phyloP scores from a whole-genome alignment of 2,797 vertebrate species.

The Odontamblyopus lacepedii region DNA sequence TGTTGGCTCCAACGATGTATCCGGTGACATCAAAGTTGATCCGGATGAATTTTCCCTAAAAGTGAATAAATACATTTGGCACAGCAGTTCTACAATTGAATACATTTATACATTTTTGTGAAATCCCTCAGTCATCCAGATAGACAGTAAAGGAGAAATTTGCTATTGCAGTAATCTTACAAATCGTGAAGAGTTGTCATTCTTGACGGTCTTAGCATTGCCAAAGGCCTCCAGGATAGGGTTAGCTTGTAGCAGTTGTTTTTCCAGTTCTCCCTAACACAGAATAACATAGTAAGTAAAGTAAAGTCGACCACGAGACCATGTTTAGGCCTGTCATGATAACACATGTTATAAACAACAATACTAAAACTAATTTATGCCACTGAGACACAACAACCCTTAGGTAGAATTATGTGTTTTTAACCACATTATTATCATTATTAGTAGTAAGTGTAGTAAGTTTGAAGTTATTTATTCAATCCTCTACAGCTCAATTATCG shows the following conservation, averaged over 20 bases:
- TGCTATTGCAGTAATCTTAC: slow-evolving; percentile 76
- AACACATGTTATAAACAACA: too few relatives aligned
- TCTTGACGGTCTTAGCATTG: slow-evolving; percentile 97
- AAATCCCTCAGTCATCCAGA: too few relatives aligned
- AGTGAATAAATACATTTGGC: slow-evolving; percentile 10
- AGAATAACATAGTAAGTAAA: slow-evolving; percentile 14
- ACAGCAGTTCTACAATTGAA: neutral
- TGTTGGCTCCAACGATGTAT: slow-evolving; percentile 98
- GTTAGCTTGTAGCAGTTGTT: slow-evolving; percentile 96
- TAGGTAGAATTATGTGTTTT: too few relatives aligned
- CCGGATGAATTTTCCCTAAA: slow-evolving; percentile 82
- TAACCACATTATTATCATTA: too few relatives aligned
- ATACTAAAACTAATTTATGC: too few relatives aligned
- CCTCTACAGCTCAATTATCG: too few relatives aligned
- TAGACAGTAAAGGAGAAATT: too few relatives aligned
- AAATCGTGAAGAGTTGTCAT: slow-evolving; percentile 98
- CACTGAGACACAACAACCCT: too few relatives aligned
- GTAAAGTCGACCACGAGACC: too few relatives aligned
- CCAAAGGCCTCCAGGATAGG: slow-evolving; percentile 98
- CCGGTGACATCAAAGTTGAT: slow-evolving; percentile 90
- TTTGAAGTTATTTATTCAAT: too few relatives aligned
- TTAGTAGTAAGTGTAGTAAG: too few relatives aligned
- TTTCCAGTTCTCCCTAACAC: slow-evolving; percentile 92
- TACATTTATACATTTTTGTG: neutral
- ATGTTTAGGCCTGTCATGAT: too few relatives aligned